These are phyloP conservation scores for Cotesia congregata DNA, from an alignment of 2,888 invertebrate species.

Conservation along the genomic window DNA sequence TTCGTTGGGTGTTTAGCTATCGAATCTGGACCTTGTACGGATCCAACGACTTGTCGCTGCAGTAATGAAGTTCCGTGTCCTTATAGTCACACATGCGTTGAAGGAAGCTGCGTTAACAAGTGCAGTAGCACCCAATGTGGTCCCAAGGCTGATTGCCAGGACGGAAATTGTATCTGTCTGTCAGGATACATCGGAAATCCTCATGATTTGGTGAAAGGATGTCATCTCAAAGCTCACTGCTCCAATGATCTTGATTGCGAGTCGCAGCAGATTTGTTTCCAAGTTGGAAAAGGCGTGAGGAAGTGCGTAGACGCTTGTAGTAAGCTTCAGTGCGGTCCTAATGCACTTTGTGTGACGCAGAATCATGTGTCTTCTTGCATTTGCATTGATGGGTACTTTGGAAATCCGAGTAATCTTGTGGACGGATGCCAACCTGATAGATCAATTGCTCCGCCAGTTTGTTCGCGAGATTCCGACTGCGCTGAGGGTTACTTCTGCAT, in stretches of 20 bases:
- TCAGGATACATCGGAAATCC: conserved; percentile 85
- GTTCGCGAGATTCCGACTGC: conserved; percentile 81
- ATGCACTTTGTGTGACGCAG: conserved; percentile 87
- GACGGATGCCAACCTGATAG: conserved; percentile 84
- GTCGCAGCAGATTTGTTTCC: conserved; percentile 89
- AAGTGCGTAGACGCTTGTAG: conserved; percentile 91
- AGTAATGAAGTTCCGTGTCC: conserved; percentile 82
- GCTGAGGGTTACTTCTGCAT: conserved; percentile 79
- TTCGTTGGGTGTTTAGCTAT: conserved; percentile 85
- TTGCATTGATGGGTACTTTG: conserved; percentile 85
- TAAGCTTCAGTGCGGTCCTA: conserved; percentile 91
- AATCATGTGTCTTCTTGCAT: conserved; percentile 89
- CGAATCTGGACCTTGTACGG: conserved; percentile 79
- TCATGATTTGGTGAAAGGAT: conserved; percentile 79
- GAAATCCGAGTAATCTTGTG: conserved; percentile 85
- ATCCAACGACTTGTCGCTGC: conserved; percentile 80
- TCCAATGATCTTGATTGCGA: conserved; percentile 86
- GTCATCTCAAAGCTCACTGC: conserved; percentile 82
- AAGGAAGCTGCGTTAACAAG: conserved; percentile 81
- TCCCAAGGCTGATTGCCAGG: conserved; percentile 84
- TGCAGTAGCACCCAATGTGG: conserved; percentile 85
- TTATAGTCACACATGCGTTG: conserved; percentile 81
- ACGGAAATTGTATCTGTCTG: conserved; percentile 84
- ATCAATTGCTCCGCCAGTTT: conserved; percentile 72
- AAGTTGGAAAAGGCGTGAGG: conserved; percentile 81